Base-by-base conservation (phyloP, 2,888 invertebrate genomes). In the Mylabris sibirica region DNA sequence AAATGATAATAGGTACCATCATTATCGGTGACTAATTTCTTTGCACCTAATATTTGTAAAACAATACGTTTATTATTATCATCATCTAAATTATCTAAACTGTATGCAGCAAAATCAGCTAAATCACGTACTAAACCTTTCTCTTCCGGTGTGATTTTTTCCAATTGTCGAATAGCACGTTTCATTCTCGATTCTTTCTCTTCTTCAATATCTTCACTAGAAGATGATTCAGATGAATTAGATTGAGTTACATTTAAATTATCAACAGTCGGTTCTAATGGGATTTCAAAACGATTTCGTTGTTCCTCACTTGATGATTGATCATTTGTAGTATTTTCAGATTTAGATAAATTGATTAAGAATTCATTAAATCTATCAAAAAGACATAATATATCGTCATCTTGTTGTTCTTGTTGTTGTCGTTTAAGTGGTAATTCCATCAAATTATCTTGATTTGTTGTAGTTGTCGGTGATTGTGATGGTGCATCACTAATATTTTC, bases 61-160 rank as follows among this genome's bases (percentile, higher is more conserved):
- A 88, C 82, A 0, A 87, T 78, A 64, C 87, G 81, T 73, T 85
- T 87, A 79, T 83, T 81, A 69, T 86, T 81, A 75, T 88, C 88
- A 9, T 82, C 81, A 75, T 88, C 88, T 63, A 85, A 82, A n/a
- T 85, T 81, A 74, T 89, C 88, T 35, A 89, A 76, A 9, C 84
- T 84, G 5, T 83, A 77, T 1, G 87, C 82, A 2, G 87, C 88
- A 68, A 85, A 84, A 68, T 86, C 82, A 1, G 88, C 87, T 64
- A 89, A 78, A 74, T 77, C 69, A 30, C 68, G 67, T 41, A 71
- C 67, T 24, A 71, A 49, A 24, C 69, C 63, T 67, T 78, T 81
- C 70, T 83, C 82, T 24, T 79, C 79, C 0, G 76, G 72, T 9
- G 76, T 68, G 22, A 80, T 75, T 69, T 79, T 80, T 62, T 78